phyloP scores from a whole-genome alignment of 2,797 vertebrate genomes.

The Siniperca obscura region DNA sequence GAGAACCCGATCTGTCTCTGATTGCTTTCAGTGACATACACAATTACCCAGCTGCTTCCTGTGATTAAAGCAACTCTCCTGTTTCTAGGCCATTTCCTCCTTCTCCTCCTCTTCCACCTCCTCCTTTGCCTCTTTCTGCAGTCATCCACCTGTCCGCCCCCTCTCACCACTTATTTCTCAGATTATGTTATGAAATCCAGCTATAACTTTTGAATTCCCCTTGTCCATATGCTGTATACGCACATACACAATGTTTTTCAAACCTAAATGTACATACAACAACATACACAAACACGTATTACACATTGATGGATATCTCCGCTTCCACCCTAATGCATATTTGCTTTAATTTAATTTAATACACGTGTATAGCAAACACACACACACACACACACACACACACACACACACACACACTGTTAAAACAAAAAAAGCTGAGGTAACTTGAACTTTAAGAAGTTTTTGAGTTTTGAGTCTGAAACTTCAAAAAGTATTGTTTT shows the following conservation, averaged over 20 bases:
- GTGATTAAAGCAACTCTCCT: constrained; percentile 76
- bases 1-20: constrained; percentile 56
- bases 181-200: constrained; percentile 30
- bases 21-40: constrained; percentile 73
- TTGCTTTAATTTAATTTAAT: neutral
- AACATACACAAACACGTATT: neutral
- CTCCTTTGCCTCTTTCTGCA: constrained; percentile 25
- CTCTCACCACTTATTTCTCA: constrained; percentile 25
- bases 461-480: neutral
- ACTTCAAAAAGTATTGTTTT: neutral
- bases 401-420: neutral
- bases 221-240: neutral
- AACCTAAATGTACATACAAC: neutral
- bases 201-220: constrained; percentile 14
- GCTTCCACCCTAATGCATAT: neutral
- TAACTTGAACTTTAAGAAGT: neutral
- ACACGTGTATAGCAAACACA: neutral
- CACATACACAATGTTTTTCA: neutral
- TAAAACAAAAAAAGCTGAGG: neutral
- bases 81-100: constrained; percentile 66
- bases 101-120: constrained; percentile 27
- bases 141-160: constrained; percentile 58
- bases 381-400: neutral
- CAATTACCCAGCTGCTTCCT: constrained; percentile 77
- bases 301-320: neutral